phyloP scores from a whole-genome alignment of 2,113 vertebrate genomes.

The Nanorana parkeri region DNA sequence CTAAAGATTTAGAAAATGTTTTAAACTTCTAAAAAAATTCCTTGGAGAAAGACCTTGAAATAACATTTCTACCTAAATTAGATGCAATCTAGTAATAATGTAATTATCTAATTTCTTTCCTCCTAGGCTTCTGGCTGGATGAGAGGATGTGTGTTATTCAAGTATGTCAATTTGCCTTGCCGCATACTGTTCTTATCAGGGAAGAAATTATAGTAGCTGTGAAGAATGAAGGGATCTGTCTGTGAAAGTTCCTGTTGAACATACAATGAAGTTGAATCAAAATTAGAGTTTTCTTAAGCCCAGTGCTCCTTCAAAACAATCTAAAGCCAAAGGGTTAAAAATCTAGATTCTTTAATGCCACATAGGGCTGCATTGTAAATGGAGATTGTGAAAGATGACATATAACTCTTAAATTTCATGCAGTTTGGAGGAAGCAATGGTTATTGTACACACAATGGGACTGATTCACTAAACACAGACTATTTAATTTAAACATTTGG shows the following conservation, averaged over 20 bases:
- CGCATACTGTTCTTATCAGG: conserved; percentile 28
- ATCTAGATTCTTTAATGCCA: too few species aligned
- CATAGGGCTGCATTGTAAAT: too few species aligned
- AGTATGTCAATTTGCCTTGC: conserved; percentile 20
- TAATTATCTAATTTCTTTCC: conserved; percentile 40
- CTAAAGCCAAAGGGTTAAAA: too few species aligned
- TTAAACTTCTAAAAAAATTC: conserved; percentile 9
- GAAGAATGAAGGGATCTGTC: conserved; percentile 18
- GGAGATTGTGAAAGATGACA: too few species aligned
- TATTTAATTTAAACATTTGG: too few species aligned
- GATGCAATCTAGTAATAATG: conserved; percentile 41
- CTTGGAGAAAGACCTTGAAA: conserved; percentile 29
- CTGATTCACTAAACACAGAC: too few species aligned
- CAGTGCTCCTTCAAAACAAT: too few species aligned
- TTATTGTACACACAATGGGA: too few species aligned
- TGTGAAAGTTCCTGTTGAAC: neutral
- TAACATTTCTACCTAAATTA: conserved; percentile 38
- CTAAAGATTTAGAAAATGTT: neutral
- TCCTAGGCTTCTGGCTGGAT: conserved; percentile 22
- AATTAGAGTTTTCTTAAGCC: neutral
- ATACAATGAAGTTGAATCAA: neutral
- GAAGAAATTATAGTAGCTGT: conserved; percentile 14
- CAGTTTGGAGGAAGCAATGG: too few species aligned
- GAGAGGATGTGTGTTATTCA: conserved; percentile 26
- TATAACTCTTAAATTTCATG: too few species aligned